These are phyloP conservation scores for Cheilosia grossa DNA, from an alignment of 2,888 invertebrate species.

Conservation along the genomic window DNA sequence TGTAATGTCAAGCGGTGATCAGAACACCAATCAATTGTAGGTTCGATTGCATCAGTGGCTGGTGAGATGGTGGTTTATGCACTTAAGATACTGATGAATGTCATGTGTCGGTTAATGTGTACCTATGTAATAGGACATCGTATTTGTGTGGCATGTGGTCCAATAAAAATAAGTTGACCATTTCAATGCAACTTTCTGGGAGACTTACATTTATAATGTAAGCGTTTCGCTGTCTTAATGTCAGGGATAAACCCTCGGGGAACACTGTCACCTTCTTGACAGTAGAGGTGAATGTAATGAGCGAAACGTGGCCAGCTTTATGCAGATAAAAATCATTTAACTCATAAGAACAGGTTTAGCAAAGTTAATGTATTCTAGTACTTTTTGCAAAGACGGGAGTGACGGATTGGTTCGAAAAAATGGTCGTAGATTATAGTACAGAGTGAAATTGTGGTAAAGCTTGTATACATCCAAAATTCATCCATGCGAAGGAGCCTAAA, in stretches of 20 bases:
- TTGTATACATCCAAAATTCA: no score
- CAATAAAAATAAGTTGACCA: conserved; percentile 44
- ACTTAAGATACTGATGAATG: conserved; percentile 55
- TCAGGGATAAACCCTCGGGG: not conserved
- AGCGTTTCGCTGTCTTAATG: not conserved
- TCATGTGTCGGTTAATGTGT: conserved; percentile 4
- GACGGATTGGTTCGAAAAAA: no score
- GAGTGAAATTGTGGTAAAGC: no score
- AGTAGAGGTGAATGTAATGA: no score
- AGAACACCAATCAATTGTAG: conserved; percentile 35
- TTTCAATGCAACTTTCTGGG: conserved; percentile 12
- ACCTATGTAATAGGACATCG: not conserved
- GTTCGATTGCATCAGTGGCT: conserved; percentile 45
- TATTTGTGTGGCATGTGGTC: conserved; percentile 52
- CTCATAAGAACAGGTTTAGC: no score
- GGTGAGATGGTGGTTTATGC: conserved; percentile 17
- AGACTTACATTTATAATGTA: not conserved
- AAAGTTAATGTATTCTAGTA: no score
- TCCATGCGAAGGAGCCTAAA: no score
- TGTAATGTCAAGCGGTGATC: conserved; percentile 53
- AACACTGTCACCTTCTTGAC: no score
- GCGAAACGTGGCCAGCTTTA: no score
- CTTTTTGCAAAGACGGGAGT: no score
- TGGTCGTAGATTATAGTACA: no score
- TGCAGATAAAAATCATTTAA: no score